These are phyloP conservation scores for Plusia festucae DNA, from an alignment of 2,888 invertebrate genomes.

Conservation along the genomic window DNA sequence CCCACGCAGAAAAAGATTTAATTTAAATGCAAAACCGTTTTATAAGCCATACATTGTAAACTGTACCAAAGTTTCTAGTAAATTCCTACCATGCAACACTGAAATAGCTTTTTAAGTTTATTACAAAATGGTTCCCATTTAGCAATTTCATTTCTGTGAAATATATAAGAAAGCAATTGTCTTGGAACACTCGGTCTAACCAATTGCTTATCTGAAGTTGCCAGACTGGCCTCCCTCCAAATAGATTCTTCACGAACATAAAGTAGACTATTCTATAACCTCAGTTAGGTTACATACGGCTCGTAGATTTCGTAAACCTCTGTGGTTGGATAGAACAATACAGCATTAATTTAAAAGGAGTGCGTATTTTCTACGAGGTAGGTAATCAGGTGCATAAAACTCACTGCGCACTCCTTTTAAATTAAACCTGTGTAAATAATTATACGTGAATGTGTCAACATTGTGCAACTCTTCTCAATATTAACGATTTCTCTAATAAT, in stretches of 20 bases:
- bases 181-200: slow-evolving; percentile 66
- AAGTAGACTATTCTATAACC: slow-evolving; percentile 61
- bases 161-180: slow-evolving; percentile 72
- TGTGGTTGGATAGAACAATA: background rate
- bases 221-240: slow-evolving; percentile 74
- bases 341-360: too few relatives aligned
- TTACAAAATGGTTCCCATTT: slow-evolving; percentile 32
- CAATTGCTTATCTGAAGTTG: slow-evolving; percentile 73
- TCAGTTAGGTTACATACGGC: slow-evolving; percentile 33
- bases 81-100: slow-evolving; percentile 16
- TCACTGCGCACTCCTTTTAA: too few relatives aligned
- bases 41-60: background rate
- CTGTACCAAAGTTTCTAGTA: background rate
- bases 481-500: too few relatives aligned
- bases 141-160: slow-evolving; percentile 65
- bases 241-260: slow-evolving; percentile 67
- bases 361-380: too few relatives aligned
- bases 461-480: too few relatives aligned
- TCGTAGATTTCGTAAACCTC: background rate
- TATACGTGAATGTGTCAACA: too few relatives aligned
- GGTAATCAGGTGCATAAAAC: too few relatives aligned
- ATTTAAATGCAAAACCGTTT: background rate
- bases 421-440: too few relatives aligned
- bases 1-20: background rate
- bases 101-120: slow-evolving; percentile 28